These are phyloP conservation scores for Elymnias hypermnestra DNA, from an alignment of 1,140 invertebrate genomes.

Conservation along the genomic window DNA sequence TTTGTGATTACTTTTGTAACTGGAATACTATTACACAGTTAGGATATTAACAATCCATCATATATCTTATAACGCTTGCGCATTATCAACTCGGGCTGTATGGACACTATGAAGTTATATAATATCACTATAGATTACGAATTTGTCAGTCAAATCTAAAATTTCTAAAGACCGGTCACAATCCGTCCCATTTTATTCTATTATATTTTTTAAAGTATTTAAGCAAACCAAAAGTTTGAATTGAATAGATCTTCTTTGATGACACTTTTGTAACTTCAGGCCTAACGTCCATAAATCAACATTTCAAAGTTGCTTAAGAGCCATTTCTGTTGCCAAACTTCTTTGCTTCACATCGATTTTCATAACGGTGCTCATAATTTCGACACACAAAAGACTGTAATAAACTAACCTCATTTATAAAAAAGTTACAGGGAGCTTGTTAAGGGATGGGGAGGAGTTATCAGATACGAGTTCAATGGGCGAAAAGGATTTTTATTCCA, in stretches of 20 bases:
- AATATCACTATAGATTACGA: too few species aligned
- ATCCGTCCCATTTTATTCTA: too few species aligned
- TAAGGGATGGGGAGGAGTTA: background rate
- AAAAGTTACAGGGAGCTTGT: background rate
- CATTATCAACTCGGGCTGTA: too few species aligned
- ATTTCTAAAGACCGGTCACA: too few species aligned
- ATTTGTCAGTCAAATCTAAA: too few species aligned
- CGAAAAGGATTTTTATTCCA: background rate
- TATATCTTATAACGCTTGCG: too few species aligned
- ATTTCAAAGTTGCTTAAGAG: background rate
- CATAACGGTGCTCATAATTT: conserved; percentile 1
- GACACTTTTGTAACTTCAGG: background rate
- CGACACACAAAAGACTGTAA: conserved; percentile 1
- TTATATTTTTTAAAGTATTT: background rate
- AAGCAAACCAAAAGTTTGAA: background rate
- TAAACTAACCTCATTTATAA: conserved; percentile 1
- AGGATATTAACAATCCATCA: too few species aligned
- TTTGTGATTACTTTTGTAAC: too few species aligned
- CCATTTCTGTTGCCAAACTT: background rate
- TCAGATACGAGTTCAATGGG: background rate
- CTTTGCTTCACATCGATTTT: background rate
- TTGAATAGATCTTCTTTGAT: conserved; percentile 1
- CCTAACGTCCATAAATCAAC: conserved; percentile 1
- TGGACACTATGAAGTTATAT: too few species aligned
- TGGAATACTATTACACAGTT: too few species aligned